These are phyloP conservation scores for Rhorus exstirpatorius DNA, from an alignment of 2,888 invertebrate species.

Conservation along the genomic window DNA sequence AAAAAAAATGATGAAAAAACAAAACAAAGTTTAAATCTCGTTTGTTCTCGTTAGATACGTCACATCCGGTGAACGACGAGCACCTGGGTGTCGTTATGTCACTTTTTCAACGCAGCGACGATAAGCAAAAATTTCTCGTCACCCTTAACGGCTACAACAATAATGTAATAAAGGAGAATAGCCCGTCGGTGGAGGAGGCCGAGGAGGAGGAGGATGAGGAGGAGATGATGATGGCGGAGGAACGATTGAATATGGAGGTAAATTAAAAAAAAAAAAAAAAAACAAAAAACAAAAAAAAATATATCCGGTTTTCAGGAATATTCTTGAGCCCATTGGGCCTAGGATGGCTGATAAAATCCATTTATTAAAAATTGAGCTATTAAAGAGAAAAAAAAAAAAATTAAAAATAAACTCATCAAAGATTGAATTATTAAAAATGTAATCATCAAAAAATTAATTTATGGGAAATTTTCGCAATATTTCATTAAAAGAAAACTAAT, in stretches of 20 bases:
- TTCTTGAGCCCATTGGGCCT: too few relatives aligned
- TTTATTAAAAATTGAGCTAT: too few relatives aligned
- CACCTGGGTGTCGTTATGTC: slow-evolving; percentile 84
- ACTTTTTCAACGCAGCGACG: slow-evolving; percentile 83
- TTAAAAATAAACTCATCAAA: too few relatives aligned
- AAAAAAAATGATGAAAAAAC: too few relatives aligned
- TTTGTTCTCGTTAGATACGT: slow-evolving; percentile 73
- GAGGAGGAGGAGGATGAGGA: slow-evolving; percentile 64
- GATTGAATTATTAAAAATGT: too few relatives aligned
- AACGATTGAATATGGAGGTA: slow-evolving; percentile 82
- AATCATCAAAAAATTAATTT: too few relatives aligned
- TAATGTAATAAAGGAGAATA: slow-evolving; percentile 79
- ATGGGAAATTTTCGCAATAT: too few relatives aligned
- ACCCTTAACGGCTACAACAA: slow-evolving; percentile 84
- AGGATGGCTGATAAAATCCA: too few relatives aligned
- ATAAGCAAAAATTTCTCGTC: slow-evolving; percentile 84
- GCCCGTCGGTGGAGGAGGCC: slow-evolving; percentile 78
- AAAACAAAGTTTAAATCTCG: slow-evolving; percentile 13
- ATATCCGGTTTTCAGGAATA: too few relatives aligned
- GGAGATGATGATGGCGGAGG: slow-evolving; percentile 70
- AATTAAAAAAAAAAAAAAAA: background rate
- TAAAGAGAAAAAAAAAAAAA: too few relatives aligned
- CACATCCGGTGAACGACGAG: slow-evolving; percentile 80
- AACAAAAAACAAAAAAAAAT: background rate
- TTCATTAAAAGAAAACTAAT: too few relatives aligned